Evolutionary conservation across 2,797 vertebrate genomes (phyloP).

Genomic region (Stomatorhinus walkeri): DNA sequence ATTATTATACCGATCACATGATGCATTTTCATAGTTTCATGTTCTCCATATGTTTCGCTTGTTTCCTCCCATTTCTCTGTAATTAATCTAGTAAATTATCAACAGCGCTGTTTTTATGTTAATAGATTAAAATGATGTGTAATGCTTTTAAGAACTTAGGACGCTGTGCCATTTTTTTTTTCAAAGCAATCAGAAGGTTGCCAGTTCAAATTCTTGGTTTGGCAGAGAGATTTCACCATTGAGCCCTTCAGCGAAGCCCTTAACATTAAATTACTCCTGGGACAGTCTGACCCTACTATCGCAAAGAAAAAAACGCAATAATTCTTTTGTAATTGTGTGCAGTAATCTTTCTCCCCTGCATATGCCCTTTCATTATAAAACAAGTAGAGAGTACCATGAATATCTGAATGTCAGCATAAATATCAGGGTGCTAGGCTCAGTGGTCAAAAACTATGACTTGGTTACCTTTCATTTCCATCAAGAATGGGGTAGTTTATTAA

Average conservation of each 20-base stretch:
- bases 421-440: not conserved
- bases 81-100: not conserved
- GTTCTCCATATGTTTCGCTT: not conserved
- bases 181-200: not conserved
- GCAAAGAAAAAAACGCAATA: not conserved
- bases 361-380: not conserved
- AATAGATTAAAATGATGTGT: not conserved
- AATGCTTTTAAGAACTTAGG: not conserved
- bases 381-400: not conserved
- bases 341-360: not conserved
- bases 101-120: not conserved
- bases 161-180: not conserved
- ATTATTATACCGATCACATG: not conserved
- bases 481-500: not conserved
- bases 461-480: not conserved
- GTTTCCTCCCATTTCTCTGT: not conserved
- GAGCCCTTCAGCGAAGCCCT: not conserved
- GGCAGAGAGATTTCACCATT: not conserved
- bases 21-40: not conserved
- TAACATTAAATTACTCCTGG: not conserved
- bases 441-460: not conserved
- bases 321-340: not conserved
- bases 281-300: not conserved
- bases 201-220: not conserved
- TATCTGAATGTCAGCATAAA: not conserved